A percentile compares a stretch with the other conserved stretches of the same genome.
Conservation (phyloP, 1,140 invertebrate species). For the Cydia splendana region DNA sequence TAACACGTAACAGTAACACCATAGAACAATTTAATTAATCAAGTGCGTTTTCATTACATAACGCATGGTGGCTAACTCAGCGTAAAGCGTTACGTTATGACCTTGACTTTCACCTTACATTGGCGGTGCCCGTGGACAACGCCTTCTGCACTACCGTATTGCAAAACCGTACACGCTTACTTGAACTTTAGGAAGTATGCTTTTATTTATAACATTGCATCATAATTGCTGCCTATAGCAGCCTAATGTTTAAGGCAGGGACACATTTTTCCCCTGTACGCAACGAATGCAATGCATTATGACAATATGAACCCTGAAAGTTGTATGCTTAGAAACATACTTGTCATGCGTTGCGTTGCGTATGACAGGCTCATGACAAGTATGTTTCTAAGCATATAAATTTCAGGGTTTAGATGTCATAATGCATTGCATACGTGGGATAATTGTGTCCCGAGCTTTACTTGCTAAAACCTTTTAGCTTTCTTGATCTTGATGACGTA, state of each 20-base stretch:
- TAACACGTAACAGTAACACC: too few species aligned
- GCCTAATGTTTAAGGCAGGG: too few species aligned
- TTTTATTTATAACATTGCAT: background rate
- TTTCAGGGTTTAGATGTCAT: too few species aligned
- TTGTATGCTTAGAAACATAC: too few species aligned
- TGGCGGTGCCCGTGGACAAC: conserved; percentile 25
- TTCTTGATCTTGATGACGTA: background rate
- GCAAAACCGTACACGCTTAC: conserved; percentile 22
- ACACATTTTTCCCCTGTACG: too few species aligned
- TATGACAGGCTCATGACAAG: too few species aligned
- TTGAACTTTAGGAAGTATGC: conserved; percentile 18
- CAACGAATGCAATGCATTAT: too few species aligned
- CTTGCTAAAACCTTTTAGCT: background rate
- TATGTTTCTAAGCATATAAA: too few species aligned
- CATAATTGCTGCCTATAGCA: background rate
- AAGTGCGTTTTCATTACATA: conserved; percentile 40
- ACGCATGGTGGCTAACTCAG: conserved; percentile 41
- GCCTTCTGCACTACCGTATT: conserved; percentile 25
- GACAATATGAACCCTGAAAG: too few species aligned
- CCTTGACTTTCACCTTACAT: conserved; percentile 58
- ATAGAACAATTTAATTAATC: background rate
- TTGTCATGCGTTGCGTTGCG: too few species aligned
- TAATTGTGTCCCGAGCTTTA: too few species aligned
- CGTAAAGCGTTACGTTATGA: conserved; percentile 31
- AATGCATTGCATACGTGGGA: too few species aligned